phyloP scores from a whole-genome alignment of 2,797 vertebrate genomes.

The Delichon dasypus region DNA sequence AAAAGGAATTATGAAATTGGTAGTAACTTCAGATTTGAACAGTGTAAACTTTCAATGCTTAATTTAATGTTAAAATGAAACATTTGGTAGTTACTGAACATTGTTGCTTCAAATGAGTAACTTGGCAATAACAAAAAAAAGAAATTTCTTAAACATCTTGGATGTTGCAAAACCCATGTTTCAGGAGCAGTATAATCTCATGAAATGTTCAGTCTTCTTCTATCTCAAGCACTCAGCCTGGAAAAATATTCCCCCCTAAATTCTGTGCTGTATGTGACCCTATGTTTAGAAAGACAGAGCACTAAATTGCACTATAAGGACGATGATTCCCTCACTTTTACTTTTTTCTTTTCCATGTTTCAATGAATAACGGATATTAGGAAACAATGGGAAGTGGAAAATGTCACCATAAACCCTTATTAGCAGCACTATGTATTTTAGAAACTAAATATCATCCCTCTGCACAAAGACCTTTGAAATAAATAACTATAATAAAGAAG shows the following conservation, averaged over 20 bases:
- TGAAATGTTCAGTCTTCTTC: not conserved
- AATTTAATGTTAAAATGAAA: constrained; percentile 5
- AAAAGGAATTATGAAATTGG: not conserved
- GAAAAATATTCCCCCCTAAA: not conserved
- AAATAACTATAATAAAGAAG: not conserved
- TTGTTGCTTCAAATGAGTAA: not conserved
- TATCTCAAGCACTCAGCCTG: not conserved
- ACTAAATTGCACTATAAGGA: not conserved
- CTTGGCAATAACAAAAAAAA: not conserved
- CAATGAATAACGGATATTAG: not conserved
- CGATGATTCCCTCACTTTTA: not conserved
- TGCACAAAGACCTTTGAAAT: not conserved
- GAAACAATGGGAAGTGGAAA: not conserved
- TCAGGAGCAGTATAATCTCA: not conserved
- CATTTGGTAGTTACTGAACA: not conserved
- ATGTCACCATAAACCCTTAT: not conserved
- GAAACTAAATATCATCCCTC: not conserved
- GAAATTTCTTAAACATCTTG: not conserved
- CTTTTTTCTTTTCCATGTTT: not conserved
- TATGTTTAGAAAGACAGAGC: not conserved
- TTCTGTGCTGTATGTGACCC: not conserved
- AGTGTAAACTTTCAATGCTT: not conserved
- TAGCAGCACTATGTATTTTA: not conserved
- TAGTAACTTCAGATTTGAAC: not conserved
- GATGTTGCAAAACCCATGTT: not conserved